A percentile compares a stretch with the other conserved stretches of the same genome.
Conservation (phyloP, 2,113 vertebrate species). For the Xenotilapia flavipinnis region DNA sequence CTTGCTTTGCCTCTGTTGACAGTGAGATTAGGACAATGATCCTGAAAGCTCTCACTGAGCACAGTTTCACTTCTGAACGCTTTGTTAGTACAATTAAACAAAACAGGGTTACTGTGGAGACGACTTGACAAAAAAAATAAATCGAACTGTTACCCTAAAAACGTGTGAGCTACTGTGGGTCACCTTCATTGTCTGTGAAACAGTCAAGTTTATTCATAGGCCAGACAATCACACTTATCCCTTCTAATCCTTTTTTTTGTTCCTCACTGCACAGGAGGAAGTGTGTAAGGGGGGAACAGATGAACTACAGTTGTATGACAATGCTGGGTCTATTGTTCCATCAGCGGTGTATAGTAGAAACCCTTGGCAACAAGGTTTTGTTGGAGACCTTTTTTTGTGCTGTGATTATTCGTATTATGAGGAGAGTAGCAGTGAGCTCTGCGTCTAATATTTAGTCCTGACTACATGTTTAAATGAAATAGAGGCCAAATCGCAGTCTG, state of each 20-base stretch:
- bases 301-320: neutral
- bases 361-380: constrained; percentile 19
- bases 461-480: constrained; percentile 8
- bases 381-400: neutral
- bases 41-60: constrained; percentile 20
- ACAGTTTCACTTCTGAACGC: neutral
- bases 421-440: neutral
- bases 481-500: neutral
- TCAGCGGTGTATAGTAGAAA: neutral
- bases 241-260: constrained; percentile 14
- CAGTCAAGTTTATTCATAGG: neutral
- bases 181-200: neutral
- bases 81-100: neutral
- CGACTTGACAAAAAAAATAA: neutral
- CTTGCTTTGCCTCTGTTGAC: neutral
- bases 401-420: constrained; percentile 17
- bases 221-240: neutral
- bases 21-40: neutral
- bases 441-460: constrained; percentile 15
- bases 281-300: neutral
- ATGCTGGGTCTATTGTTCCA: neutral
- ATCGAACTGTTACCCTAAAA: neutral
- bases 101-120: neutral
- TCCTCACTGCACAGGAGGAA: neutral
- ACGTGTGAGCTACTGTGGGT: neutral